Evolutionary conservation across 2,888 invertebrate genomes (phyloP), one percentile per base, ranked within the genome.

Genomic region (Hemicrepidius hirtus): DNA sequence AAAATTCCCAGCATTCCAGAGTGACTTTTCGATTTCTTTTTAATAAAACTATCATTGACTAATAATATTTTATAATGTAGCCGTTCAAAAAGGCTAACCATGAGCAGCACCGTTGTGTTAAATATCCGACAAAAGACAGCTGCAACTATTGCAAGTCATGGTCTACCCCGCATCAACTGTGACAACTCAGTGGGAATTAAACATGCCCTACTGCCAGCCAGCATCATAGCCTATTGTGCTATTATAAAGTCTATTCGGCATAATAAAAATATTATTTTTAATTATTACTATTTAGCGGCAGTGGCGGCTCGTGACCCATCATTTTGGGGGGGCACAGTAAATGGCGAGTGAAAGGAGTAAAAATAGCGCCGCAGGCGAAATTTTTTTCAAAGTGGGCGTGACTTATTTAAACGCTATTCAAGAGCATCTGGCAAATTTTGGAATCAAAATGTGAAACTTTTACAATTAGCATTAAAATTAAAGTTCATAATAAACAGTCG

Each of bases 181-280:
- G 74, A 75, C 75, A 68, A 71, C 76, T 73, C 70, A 66, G 66
- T 73, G 74, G 74, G 76, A 76, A 75, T 78, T 76, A 79, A 69
- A 76, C 63, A 75, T 78, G 75, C 78, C 81, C 80, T 79, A 80
- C 24, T 20, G 72, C 72, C 76, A 78, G 72, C 72, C 76, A 78
- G 78, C 79, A 82, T 84, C 82, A 82, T 79, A 76, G 80, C 78
- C 83, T 78, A 83, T 84, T 84, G 84, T 84, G 79, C 80, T 80
- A 79, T 76, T 78, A 79, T 78, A 77, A 77, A 78, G 79, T 82
- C 68, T 21, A 80, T 81, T 80, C 73, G 55, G 80, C 79, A 82
- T 81, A 83, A 83, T 84, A 84, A 84, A 84, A 84, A 84, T 72
- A 68, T 63, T 82, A 82, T 82, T 83, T 50, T 85, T 84, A 84